Conservation (phyloP, 2,113 vertebrate species). For the Serilophus lunatus region DNA sequence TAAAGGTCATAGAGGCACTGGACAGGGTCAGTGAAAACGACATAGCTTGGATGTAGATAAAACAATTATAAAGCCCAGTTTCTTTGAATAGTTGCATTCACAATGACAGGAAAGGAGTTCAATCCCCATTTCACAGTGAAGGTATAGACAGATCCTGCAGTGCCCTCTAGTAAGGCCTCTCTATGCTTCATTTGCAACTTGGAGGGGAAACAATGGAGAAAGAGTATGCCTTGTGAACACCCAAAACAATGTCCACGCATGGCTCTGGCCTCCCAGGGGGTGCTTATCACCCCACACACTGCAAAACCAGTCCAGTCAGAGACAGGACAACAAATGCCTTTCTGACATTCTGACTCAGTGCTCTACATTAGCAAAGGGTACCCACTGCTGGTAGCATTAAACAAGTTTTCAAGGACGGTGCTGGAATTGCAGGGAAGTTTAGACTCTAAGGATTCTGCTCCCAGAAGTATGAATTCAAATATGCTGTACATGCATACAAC, state of each 20-base stretch:
- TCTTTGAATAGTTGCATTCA: neutral
- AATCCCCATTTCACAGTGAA: neutral
- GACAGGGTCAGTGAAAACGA: neutral
- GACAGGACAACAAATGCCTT: neutral
- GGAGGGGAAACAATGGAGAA: neutral
- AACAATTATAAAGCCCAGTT: neutral
- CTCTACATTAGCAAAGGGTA: neutral
- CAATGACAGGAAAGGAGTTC: neutral
- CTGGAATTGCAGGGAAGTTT: neutral
- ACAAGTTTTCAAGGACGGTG: neutral
- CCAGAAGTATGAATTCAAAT: neutral
- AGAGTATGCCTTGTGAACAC: neutral
- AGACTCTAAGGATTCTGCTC: neutral
- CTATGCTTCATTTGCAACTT: neutral
- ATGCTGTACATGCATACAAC: neutral
- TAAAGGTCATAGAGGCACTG: neutral
- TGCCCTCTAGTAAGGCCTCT: neutral
- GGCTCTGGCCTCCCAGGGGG: neutral
- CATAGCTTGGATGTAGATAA: neutral
- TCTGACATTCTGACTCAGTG: accelerated
- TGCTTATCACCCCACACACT: neutral
- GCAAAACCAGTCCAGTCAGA: neutral
- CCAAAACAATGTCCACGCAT: neutral
- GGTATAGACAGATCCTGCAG: accelerated
- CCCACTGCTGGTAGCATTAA: neutral